Evolutionary conservation across 1,140 invertebrate species (phyloP), one percentile per base, ranked within the genome.

Genomic region (Euura saliciscinereae): DNA sequence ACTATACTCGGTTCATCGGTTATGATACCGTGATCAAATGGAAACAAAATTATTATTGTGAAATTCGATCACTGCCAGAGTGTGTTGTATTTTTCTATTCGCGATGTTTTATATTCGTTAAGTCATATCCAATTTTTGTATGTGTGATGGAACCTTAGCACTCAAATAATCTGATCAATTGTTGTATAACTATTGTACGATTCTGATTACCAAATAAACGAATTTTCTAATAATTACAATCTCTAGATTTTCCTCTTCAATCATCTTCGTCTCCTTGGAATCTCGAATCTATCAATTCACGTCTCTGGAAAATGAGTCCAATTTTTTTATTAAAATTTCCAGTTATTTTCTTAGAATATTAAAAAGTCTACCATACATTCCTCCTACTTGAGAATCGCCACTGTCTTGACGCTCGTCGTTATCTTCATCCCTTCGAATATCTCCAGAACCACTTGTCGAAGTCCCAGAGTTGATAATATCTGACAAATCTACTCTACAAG

Each of bases 191-290:
- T 75, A 80, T 78, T 82, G 81, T 83, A 81, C 78, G 78, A 83
- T 77, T 77, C 75, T 78, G 77, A 81, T 75, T 80, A 79, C 70
- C 69, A 76, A 83, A 83, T 81, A 84, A 80, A 83, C 76, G 73
- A 83, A 80, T 82, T 85, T 85, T 83, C 79, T 81, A 83, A 73
- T 66, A 80, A 80, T 76, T 59, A n/a, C 51, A 11, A 8, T 59
- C 8, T 59, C 51, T 4, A 59, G 8, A 59, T 59, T 59, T 59
- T 59, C 5, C 51, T 59, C 51, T 11, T 59, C 51, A 11, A 59
- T 59, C 13, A 28, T 28, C 28, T 1, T 28, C 28, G 28, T 28
- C 28, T 28, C 28, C 28, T 28, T 28, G 28, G 28, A 28, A 28
- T 28, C 28, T 28, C 28, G 28, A 28, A 28, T 28, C 28, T 0